Percentiles rank a stretch among this genome's conserved stretches.
These are phyloP conservation scores for Neodon shergylaensis DNA, from an alignment of 2,113 vertebrate genomes.

Conservation along the genomic window DNA sequence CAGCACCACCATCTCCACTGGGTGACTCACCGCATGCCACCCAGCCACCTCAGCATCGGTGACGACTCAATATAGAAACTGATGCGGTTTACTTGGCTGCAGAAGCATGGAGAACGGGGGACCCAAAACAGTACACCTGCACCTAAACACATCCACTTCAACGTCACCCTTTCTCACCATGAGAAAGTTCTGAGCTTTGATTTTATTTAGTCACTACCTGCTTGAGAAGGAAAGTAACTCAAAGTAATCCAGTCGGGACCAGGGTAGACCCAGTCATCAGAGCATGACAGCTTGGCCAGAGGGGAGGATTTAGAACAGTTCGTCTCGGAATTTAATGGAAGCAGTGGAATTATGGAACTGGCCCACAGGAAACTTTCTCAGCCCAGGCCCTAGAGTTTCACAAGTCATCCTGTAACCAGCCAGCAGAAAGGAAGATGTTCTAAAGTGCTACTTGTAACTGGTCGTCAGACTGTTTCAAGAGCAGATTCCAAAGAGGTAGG, in stretches of 20 bases:
- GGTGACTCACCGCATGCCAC: slow-evolving; percentile 38
- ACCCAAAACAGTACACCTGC: background rate
- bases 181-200: background rate
- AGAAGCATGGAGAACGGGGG: background rate
- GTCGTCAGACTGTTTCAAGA: background rate
- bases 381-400: background rate
- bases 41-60: background rate
- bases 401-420: background rate
- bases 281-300: background rate
- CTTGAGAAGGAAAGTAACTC: slow-evolving; percentile 2
- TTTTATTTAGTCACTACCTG: background rate
- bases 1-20: background rate
- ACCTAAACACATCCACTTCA: background rate
- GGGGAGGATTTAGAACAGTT: slow-evolving; percentile 19
- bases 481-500: background rate
- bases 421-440: background rate
- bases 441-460: too few relatives aligned
- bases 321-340: background rate
- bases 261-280: background rate
- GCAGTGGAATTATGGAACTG: background rate
- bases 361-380: background rate
- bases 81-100: background rate
- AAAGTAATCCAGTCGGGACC: background rate
- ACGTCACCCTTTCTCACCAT: background rate
- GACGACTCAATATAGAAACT: background rate